These are phyloP conservation scores for Drosophila siamana DNA, from an alignment of 2,888 invertebrate genomes.

Conservation along the genomic window DNA sequence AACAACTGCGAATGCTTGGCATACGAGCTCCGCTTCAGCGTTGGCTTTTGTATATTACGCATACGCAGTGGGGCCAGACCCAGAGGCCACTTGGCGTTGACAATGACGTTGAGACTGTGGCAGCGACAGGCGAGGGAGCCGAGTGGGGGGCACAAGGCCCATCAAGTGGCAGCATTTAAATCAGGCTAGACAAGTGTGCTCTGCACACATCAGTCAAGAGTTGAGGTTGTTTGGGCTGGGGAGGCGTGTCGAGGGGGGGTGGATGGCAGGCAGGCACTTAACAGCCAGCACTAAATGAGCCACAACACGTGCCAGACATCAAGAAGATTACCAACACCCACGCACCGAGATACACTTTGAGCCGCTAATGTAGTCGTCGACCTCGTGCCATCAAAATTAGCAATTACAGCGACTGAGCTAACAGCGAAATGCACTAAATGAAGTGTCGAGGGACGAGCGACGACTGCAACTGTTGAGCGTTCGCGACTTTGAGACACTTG, in stretches of 20 bases:
- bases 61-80: slow-evolving; percentile 29
- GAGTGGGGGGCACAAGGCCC: slow-evolving; percentile 12
- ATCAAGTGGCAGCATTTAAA: slow-evolving; percentile 34
- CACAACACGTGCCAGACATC: slow-evolving; percentile 58
- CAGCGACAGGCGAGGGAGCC: slow-evolving; percentile 2
- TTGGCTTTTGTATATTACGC: slow-evolving; percentile 1
- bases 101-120: slow-evolving; percentile 24
- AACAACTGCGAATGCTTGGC: slow-evolving; percentile 4
- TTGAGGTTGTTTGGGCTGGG: slow-evolving; percentile 8
- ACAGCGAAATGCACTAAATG: slow-evolving; percentile 23
- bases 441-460: background rate
- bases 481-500: background rate
- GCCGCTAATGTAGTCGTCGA: slow-evolving; percentile 73
- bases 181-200: slow-evolving; percentile 29
- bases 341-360: slow-evolving; percentile 11
- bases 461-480: background rate
- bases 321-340: slow-evolving; percentile 40
- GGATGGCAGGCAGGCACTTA: slow-evolving; percentile 57
- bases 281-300: slow-evolving; percentile 61
- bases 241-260: too few relatives aligned
- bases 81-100: slow-evolving; percentile 50
- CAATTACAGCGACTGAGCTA: slow-evolving; percentile 36
- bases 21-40: slow-evolving; percentile 6
- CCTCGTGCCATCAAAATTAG: slow-evolving; percentile 55
- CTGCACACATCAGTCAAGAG: slow-evolving; percentile 25